Evolutionary conservation across 2,113 vertebrate species (phyloP).

Genomic region (Solea solea): DNA sequence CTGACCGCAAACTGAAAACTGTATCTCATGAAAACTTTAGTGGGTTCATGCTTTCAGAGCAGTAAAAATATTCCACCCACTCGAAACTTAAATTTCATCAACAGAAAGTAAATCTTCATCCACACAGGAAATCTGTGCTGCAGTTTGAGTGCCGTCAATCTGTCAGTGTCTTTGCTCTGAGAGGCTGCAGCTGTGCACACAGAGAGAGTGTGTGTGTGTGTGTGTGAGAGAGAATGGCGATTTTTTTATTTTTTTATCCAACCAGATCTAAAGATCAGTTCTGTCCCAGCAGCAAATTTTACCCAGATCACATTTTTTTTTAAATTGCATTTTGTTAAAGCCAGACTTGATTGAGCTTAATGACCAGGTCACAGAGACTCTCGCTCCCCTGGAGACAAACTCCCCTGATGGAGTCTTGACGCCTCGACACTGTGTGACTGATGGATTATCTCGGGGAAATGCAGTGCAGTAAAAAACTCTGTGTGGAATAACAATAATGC

Average conservation of each 20-base stretch:
- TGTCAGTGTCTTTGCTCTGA: conserved; percentile 18
- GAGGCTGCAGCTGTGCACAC: conserved; percentile 31
- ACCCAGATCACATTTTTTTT: conserved; percentile 15
- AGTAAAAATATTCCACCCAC: not conserved
- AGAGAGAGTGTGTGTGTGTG: not conserved
- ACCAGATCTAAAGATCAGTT: not conserved
- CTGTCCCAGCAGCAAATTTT: conserved; percentile 34
- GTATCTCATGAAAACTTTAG: no score
- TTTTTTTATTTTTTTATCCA: conserved; percentile 8
- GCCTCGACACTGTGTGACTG: conserved; percentile 12
- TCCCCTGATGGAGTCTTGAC: not conserved
- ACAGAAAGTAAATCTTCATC: conserved; percentile 18
- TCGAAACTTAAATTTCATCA: conserved; percentile 13
- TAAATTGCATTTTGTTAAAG: conserved; percentile 31
- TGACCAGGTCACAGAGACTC: conserved; percentile 18
- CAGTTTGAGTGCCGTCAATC: conserved; percentile 10
- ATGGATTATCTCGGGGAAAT: conserved; percentile 21
- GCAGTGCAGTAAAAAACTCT: not conserved
- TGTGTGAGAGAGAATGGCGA: not conserved
- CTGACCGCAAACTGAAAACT: not conserved
- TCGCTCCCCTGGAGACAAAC: not conserved
- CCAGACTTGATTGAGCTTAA: conserved; percentile 30
- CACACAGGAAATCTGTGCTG: conserved; percentile 17
- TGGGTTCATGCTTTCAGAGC: not conserved
- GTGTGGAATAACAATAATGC: not conserved